These are phyloP conservation scores for Prinia subflava DNA, from an alignment of 2,113 vertebrate species.

Conservation along the genomic window DNA sequence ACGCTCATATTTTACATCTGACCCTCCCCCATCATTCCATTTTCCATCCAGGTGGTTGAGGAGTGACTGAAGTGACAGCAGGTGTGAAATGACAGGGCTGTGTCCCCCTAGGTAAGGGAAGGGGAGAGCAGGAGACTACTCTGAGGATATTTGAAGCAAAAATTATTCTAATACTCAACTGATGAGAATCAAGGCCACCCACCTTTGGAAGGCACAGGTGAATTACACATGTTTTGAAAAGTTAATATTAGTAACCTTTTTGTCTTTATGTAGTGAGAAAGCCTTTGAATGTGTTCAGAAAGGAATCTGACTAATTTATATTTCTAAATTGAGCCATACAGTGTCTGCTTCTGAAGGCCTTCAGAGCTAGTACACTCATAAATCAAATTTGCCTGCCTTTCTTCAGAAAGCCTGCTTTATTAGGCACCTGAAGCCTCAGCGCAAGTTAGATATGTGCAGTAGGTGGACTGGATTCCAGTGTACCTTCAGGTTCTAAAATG, in stretches of 20 bases:
- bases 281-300: conserved; percentile 41
- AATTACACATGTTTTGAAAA: background rate
- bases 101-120: background rate
- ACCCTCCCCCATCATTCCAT: background rate
- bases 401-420: conserved; percentile 43
- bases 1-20: accelerated
- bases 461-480: conserved; percentile 4
- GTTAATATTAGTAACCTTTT: background rate
- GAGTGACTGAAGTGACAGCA: background rate
- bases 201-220: background rate
- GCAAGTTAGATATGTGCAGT: background rate
- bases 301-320: conserved; percentile 27
- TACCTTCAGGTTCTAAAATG: conserved; percentile 4
- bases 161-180: background rate
- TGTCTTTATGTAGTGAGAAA: conserved; percentile 17
- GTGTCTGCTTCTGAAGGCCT: conserved; percentile 23
- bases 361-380: conserved; percentile 10
- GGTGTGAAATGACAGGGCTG: background rate
- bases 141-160: background rate
- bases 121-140: background rate
- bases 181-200: background rate
- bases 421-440: background rate
- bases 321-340: conserved; percentile 33
- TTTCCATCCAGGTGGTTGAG: background rate
- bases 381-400: conserved; percentile 60